Evolutionary conservation across 2,113 vertebrate species (phyloP).

Genomic region (Sphaerodactylus townsendi): DNA sequence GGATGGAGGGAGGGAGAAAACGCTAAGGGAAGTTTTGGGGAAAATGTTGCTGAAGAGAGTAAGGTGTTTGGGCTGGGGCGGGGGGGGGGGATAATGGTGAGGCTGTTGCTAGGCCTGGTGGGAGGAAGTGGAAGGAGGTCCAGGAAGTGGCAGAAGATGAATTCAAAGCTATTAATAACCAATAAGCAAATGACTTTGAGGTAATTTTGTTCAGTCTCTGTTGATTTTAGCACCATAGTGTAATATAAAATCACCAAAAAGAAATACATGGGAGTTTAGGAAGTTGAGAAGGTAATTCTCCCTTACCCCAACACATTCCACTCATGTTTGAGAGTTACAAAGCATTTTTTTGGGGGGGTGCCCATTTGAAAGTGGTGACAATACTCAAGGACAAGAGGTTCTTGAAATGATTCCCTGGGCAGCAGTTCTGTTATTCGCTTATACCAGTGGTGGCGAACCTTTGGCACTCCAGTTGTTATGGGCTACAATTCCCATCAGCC

Average conservation of each 20-base stretch:
- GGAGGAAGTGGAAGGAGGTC: too few relatives aligned
- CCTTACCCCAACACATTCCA: neutral
- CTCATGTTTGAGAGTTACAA: neutral
- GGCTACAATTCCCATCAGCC: too few relatives aligned
- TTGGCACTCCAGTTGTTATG: too few relatives aligned
- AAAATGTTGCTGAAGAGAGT: too few relatives aligned
- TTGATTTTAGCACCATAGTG: conserved; percentile 8
- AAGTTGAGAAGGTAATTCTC: conserved; percentile 2
- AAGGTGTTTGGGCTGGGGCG: too few relatives aligned
- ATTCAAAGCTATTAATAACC: neutral
- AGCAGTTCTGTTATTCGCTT: neutral
- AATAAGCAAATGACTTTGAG: neutral
- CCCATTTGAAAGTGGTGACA: too few relatives aligned
- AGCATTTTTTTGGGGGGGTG: neutral
- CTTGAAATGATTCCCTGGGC: neutral
- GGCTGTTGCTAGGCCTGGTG: too few relatives aligned
- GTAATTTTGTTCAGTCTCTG: neutral
- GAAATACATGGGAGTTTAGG: conserved; percentile 34
- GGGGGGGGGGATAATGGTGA: too few relatives aligned
- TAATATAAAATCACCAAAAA: conserved; percentile 33
- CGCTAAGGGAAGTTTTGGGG: too few relatives aligned
- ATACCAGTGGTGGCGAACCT: too few relatives aligned
- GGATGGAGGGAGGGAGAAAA: too few relatives aligned
- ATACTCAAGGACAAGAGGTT: neutral
- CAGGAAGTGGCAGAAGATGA: too few relatives aligned